Evolutionary conservation across 2,888 invertebrate genomes (phyloP).

Genomic region (Trachelus stipa): DNA sequence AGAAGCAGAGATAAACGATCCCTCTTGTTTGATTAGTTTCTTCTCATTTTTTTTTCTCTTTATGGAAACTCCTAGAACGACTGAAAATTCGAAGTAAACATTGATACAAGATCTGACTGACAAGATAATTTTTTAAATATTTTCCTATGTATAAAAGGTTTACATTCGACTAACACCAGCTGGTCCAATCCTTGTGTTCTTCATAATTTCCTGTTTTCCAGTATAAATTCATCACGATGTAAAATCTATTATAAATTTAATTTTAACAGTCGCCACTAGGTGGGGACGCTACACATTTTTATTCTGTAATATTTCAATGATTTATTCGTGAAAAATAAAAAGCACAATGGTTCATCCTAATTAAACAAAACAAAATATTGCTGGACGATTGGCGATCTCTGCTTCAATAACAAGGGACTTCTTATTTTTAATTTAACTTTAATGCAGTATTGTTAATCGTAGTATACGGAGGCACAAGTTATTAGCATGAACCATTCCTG

Average conservation of each 20-base stretch:
- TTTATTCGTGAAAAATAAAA: not conserved
- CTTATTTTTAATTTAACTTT: not conserved
- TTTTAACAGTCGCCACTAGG: not conserved
- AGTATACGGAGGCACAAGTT: conserved; percentile 30
- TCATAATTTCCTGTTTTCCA: not conserved
- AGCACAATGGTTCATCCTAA: not conserved
- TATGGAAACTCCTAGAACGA: no score
- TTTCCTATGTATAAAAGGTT: no score
- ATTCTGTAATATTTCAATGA: not conserved
- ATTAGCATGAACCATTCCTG: conserved; percentile 17
- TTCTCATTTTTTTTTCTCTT: no score
- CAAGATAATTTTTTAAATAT: no score
- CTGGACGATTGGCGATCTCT: not conserved
- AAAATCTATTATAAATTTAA: not conserved
- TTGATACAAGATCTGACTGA: no score
- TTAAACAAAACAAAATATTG: not conserved
- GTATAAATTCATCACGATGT: not conserved
- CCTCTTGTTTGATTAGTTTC: no score
- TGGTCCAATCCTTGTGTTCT: no score
- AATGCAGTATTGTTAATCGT: conserved; percentile 1
- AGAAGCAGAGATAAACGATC: not conserved
- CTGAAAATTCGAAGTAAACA: no score
- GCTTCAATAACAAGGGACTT: not conserved
- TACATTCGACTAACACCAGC: no score
- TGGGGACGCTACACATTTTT: not conserved